Base-by-base conservation (phyloP, 2,888 invertebrate genomes). In the Zonitis immaculata region DNA sequence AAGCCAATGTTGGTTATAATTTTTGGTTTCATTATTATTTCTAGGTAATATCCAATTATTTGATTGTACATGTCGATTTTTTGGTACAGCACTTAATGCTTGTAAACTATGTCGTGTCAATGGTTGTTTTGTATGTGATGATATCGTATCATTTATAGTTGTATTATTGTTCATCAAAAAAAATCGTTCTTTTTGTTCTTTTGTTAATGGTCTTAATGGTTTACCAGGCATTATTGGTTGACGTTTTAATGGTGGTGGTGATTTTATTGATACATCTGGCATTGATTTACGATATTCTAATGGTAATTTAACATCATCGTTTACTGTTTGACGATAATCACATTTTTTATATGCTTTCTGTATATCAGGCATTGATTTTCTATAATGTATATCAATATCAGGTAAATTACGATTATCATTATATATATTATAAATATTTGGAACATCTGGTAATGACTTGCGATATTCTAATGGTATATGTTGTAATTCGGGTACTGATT, bases 1-100 rank as follows among this genome's bases (percentile, higher is more conserved):
- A n/a, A 95, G 80, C 95, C 95, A 95, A 72, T 95, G 94, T 65
- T 93, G 90, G 66, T 82, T 83, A 67, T 88, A 87, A 68, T 85
- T 86, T 64, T 83, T 85, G 4, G 66, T 66, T 57, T 76, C 74
- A 0, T 78, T 76, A n/a, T n/a, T n/a, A n/a, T n/a, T n/a, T 59
- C 82, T 85, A 43, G 84, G 79, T 68, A 85, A 87, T 66, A 89
- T 81, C 85, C 90, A 89, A 55, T 87, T 86, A 48, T 84, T 79
- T 58, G 79, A 83, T 26, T 84, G 82, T 56, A 88, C 85, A 69
- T 88, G 82, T 67, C 88, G 84, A 16, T 87, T 84, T 53, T 88
- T 85, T 2, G 91, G 91, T 16, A 87, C 88, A 25, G 91, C 89
- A 69, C 89, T 89, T 7, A 91, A 76, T 8, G 77, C 79, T 62